Base-by-base conservation (phyloP, 2,888 invertebrate genomes). In the Marasmarcha lunaedactyla region DNA sequence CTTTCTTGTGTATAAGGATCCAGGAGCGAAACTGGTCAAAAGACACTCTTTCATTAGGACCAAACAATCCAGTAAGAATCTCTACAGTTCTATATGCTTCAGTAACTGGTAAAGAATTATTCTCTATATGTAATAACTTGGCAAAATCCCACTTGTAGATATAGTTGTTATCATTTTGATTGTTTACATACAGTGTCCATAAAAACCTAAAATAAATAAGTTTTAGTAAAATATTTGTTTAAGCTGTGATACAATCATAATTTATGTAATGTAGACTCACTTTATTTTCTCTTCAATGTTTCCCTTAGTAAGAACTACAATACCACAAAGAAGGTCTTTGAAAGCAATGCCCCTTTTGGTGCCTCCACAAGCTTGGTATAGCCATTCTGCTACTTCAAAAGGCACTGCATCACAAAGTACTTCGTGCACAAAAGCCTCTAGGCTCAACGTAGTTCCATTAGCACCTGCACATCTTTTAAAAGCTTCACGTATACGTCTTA, bases 321-420 rank as follows among this genome's bases (percentile, higher is more conserved):
- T 84, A 1, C 94, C 94, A 66, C 94, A 93, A 20, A 95, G 81
- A 15, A 95, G 81, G 57, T 95, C 95, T 60, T 91, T 90, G 57
- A 94, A 91, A 36, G 88, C 86, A 47, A 96, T 90, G 26, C 95
- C 95, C 56, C 92, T 88, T 41, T 87, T 81, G 40, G 90, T 91
- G 35, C 94, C 95, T 14, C 95, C 95, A 71, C 94, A 95, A 33
- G 94, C 93, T 50, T 86, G 85, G 67, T 90, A 95, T 38, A 95
- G 78, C 81, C 91, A 89, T 79, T 95, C 94, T 1, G 93, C 93
- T 36, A 95, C 89, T 50, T 90, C 88, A 38, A 83, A 68, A 2
- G 95, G 95, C 14, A 95, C 93, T 38, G 92, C 91, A 68, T 95
- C 94, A 53, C 94, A 93, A 43, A 95, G 79, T 39, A 95, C 94